Evolutionary conservation across 2,113 vertebrate genomes (phyloP).

Genomic region (Channa argus): DNA sequence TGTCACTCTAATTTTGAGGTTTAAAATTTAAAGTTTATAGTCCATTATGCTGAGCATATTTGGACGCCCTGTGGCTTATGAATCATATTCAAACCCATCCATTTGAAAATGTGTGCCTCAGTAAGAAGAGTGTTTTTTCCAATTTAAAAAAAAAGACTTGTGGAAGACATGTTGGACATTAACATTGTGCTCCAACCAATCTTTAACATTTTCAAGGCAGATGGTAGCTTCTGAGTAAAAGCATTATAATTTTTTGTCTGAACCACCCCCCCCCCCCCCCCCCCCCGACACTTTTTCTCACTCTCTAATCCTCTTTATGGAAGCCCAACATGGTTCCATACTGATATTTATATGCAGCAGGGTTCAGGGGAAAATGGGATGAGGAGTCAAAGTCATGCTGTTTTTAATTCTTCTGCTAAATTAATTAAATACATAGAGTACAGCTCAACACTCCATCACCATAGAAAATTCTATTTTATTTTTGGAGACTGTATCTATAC

Average conservation of each 20-base stretch:
- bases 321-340: slow-evolving; percentile 33
- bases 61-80: slow-evolving; percentile 1
- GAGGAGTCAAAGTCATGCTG: slow-evolving; percentile 35
- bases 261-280: neutral
- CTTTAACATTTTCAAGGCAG: slow-evolving; percentile 13
- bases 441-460: slow-evolving; percentile 12
- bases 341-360: slow-evolving; percentile 35
- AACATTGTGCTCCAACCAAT: neutral
- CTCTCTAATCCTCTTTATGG: slow-evolving; percentile 39
- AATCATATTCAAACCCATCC: slow-evolving; percentile 4
- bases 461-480: slow-evolving; percentile 7
- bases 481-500: neutral
- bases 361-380: slow-evolving; percentile 20
- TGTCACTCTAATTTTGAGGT: slow-evolving; percentile 46
- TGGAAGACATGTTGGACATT: neutral
- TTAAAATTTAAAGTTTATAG: slow-evolving; percentile 17
- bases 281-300: neutral
- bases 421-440: slow-evolving; percentile 48
- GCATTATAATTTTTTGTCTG: slow-evolving; percentile 7
- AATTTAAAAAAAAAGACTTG: neutral
- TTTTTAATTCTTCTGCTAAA: slow-evolving; percentile 42
- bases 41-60: slow-evolving; percentile 12
- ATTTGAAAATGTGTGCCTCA: neutral
- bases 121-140: neutral
- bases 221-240: slow-evolving; percentile 20